These are phyloP conservation scores for Hydrozoanthus gracilis DNA, from an alignment of 92 coral and sea anemone genomes.

Conservation along the genomic window DNA sequence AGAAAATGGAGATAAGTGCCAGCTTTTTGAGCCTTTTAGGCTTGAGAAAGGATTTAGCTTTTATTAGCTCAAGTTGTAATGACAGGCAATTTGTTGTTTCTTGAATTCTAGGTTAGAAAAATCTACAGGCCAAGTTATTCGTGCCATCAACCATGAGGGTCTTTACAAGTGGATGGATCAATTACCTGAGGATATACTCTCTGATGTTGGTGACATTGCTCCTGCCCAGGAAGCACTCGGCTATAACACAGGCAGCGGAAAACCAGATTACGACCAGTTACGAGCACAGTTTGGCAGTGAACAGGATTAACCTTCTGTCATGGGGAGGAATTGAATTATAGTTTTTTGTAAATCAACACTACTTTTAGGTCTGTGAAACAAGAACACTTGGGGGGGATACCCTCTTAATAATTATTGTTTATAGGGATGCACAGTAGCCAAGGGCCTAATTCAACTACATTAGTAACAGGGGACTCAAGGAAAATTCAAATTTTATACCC, in stretches of 20 bases:
- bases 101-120: slow-evolving; percentile 74
- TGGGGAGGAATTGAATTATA: neutral
- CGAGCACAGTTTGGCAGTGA: slow-evolving; percentile 13
- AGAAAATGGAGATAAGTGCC: no score
- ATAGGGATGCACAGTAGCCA: no score
- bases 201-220: slow-evolving; percentile 55
- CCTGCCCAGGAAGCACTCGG: slow-evolving; percentile 78
- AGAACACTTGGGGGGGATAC: no score
- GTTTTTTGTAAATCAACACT: neutral
- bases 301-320: neutral
- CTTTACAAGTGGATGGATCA: slow-evolving; percentile 75
- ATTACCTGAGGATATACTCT: slow-evolving; percentile 49
- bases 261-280: slow-evolving; percentile 61
- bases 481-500: no score
- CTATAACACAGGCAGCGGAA: slow-evolving; percentile 61
- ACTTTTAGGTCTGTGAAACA: no score
- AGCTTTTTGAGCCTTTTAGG: no score
- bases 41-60: no score
- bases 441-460: no score
- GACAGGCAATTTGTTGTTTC: neutral
- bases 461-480: no score
- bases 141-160: slow-evolving; percentile 72
- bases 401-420: no score
- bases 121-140: slow-evolving; percentile 87
- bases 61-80: no score